Evolutionary conservation across 2,888 invertebrate species (phyloP).

Genomic region (Acholoe squamosa): DNA sequence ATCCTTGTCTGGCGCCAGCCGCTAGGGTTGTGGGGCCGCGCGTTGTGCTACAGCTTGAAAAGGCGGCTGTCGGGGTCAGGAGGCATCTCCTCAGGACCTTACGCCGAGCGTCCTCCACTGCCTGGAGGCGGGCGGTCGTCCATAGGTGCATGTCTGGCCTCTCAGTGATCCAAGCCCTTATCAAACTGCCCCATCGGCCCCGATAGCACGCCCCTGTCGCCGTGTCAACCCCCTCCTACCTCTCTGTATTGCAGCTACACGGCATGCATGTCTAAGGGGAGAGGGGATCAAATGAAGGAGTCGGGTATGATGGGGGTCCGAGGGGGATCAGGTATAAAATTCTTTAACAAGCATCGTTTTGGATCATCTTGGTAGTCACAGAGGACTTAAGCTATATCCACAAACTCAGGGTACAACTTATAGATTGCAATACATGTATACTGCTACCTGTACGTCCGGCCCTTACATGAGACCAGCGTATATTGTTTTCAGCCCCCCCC

Average conservation of each 20-base stretch:
- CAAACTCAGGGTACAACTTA: too few species aligned
- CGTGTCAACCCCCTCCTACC: constrained; percentile 8
- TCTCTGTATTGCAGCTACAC: background rate
- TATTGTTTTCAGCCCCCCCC: too few species aligned
- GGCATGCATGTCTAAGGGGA: too few species aligned
- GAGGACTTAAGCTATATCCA: background rate
- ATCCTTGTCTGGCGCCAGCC: constrained; percentile 5
- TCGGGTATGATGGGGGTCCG: background rate
- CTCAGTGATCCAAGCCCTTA: constrained; percentile 40
- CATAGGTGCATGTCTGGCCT: constrained; percentile 34
- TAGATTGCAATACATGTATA: too few species aligned
- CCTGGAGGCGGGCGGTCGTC: background rate
- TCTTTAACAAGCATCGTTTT: background rate
- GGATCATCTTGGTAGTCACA: constrained; percentile 8
- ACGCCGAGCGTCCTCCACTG: background rate
- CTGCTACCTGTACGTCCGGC: too few species aligned
- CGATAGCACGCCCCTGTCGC: constrained; percentile 24
- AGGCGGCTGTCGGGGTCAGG: constrained; percentile 19
- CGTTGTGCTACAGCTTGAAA: background rate
- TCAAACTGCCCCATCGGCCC: constrained; percentile 3
- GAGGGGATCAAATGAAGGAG: too few species aligned
- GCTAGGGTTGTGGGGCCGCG: background rate
- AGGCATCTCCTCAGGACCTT: constrained; percentile 1
- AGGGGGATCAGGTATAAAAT: background rate
- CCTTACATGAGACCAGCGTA: too few species aligned